Percentiles rank a stretch among this genome's conserved stretches.
Evolutionary conservation across 2,113 vertebrate species (phyloP).

Genomic region (Elgaria multicarinata): DNA sequence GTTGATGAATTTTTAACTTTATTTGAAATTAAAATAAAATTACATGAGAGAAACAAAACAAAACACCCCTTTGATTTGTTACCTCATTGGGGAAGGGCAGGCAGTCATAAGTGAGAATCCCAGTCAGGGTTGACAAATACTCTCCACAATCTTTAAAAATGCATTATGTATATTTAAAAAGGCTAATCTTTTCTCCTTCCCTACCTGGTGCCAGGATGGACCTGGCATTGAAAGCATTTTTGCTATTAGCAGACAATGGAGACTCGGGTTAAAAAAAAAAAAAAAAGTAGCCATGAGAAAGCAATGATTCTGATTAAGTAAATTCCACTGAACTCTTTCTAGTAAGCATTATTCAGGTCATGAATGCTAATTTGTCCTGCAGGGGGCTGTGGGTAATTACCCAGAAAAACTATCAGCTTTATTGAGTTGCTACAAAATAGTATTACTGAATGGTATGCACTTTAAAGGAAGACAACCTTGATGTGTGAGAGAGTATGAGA

Average conservation of each 20-base stretch:
- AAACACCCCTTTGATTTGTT: slow-evolving; percentile 40
- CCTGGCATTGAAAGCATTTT: slow-evolving; percentile 66
- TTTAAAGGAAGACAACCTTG: slow-evolving; percentile 77
- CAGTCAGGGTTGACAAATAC: slow-evolving; percentile 54
- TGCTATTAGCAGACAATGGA: slow-evolving; percentile 71
- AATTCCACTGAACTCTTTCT: slow-evolving; percentile 86
- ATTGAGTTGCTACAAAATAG: slow-evolving; percentile 82
- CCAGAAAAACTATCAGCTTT: slow-evolving; percentile 84
- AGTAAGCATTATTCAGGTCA: slow-evolving; percentile 86
- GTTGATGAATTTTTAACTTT: neutral
- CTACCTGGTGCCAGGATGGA: slow-evolving; percentile 62
- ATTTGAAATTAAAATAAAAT: neutral
- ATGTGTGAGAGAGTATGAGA: slow-evolving; percentile 54
- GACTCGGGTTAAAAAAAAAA: slow-evolving; percentile 67
- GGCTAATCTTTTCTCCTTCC: slow-evolving; percentile 48
- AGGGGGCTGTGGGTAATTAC: slow-evolving; percentile 86
- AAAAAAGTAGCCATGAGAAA: slow-evolving; percentile 77
- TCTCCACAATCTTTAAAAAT: slow-evolving; percentile 52
- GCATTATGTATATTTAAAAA: slow-evolving; percentile 50
- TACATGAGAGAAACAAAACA: neutral
- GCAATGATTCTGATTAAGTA: slow-evolving; percentile 84
- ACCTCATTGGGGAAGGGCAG: slow-evolving; percentile 24
- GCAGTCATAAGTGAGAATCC: slow-evolving; percentile 28
- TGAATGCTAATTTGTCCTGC: slow-evolving; percentile 87
- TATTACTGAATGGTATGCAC: slow-evolving; percentile 73